Evolutionary conservation across 2,888 invertebrate species (phyloP), one percentile per base, ranked within the genome.

Genomic region (Mylabris sibirica): DNA sequence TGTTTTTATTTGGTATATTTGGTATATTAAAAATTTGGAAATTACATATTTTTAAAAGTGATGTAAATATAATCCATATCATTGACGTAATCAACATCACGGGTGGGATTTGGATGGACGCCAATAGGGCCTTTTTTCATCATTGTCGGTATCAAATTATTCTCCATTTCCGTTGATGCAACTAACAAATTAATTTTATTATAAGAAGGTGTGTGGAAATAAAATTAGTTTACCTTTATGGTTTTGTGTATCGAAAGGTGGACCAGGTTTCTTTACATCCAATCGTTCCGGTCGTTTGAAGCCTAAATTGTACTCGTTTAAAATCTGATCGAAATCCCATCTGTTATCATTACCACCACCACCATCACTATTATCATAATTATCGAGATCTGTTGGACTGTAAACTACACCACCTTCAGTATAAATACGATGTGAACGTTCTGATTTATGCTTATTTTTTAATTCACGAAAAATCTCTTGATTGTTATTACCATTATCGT

Each of bases 231-330:
- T 41, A 41, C 41, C 41, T 41, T 41, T 41, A n/a, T 41, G 4
- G n/a, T n/a, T 90, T 86, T 92, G 91, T 67, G 90, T 89, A 80
- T 91, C 90, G 85, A 92, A 91, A 69, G 90, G 90, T 63, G 97
- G 96, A 68, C 96, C 96, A n/a, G 97, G 96, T 86, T 97, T 97
- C 87, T 97, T 97, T 63, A 96, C 96, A 86, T 97, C 96, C 74
- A 96, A 89, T 80, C 97, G 89, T 87, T 96, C 96, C 78, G 93
- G 92, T 79, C 96, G 89, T 78, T 94, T 93, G 87, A 96, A 97
- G 72, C 93, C 95, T 85, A 90, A 87, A 86, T 90, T 90, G 81
- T 87, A 88, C 83, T 90, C 88, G 41, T 86, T 86, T 82, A 91
- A 83, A 74, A 89, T 86, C 81, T 89, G 88, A 81, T 88, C 88